Base-by-base conservation (phyloP, 1,140 invertebrate genomes). In the Drosophila parabipectinata region DNA sequence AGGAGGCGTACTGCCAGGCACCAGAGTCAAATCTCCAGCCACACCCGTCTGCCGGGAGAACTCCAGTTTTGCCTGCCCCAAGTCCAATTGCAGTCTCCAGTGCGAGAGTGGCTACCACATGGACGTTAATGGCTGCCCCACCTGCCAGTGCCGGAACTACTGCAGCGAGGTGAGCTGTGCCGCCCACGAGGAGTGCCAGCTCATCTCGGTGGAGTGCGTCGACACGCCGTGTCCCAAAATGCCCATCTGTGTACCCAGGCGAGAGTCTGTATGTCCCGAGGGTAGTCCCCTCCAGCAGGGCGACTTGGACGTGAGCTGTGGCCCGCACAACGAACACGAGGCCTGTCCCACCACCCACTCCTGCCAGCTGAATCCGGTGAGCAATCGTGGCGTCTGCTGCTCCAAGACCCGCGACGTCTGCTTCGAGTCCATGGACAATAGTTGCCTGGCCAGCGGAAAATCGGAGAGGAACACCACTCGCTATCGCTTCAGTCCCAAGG, bases 401-500 rank as follows among this genome's bases (percentile, higher is more conserved):
- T 95, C 96, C 7, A 97, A 97, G 88, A 96, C 96, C 50, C 93
- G 96, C 74, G 96, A 97, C 55, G 95, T 97, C 2, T 98, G 98
- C 90, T 96, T 96, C 83, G 95, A 97, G 83, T 93, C 94, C 48
- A 93, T 94, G 77, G 95, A 96, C 63, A 92, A 93, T 41, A 95
- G 95, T 5, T 92, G 83, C 15, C 93, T 94, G 93, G 93, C 90
- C 34, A 92, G 62, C 72, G 72, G 74, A 4, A 56, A 69, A 3
- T 89, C 91, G 24, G 77, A 79, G 0, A 54, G 62, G 2, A 96
- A 95, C 73, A 81, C 92, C 1, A 95, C 94, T 1, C 93, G 95
- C 21, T 98, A 95, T 94, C 95, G 95, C 79, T 98, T 98, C 92
- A 96, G 97, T 92, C 93, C 95, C 3, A 94, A 94, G 72, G 94